A percentile compares a stretch with the other conserved stretches of the same genome.
Conservation (phyloP, 2,113 vertebrate genomes). For the Dolichotis patagonum region DNA sequence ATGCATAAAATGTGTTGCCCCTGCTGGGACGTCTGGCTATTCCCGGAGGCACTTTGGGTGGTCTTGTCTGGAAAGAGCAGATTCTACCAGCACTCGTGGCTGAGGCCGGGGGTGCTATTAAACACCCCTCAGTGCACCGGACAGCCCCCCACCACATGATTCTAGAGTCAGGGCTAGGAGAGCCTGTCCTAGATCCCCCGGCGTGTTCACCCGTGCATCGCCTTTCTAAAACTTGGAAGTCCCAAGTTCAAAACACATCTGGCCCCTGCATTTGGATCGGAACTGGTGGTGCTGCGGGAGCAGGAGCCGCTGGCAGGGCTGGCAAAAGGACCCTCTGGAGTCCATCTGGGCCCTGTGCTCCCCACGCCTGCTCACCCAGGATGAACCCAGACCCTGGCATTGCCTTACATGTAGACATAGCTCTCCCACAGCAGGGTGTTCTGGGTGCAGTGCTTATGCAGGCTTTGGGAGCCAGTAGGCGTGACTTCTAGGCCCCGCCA, state of each 20-base stretch:
- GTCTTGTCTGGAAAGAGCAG: neutral
- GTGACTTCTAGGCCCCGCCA: neutral
- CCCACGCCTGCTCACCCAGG: accelerated
- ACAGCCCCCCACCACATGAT: neutral
- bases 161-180: neutral
- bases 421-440: neutral
- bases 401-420: neutral
- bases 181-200: neutral
- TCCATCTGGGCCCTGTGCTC: neutral
- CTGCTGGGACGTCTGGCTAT: neutral
- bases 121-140: too few species aligned
- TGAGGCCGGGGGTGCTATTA: neutral
- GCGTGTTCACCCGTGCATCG: neutral
- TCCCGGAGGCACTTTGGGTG: neutral
- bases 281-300: neutral
- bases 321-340: neutral
- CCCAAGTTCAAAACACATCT: neutral
- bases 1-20: neutral
- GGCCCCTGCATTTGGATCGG: neutral
- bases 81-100: neutral
- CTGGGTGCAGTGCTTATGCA: accelerated
- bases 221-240: neutral
- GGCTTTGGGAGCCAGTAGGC: neutral
- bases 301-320: neutral
- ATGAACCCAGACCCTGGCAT: neutral